phyloP scores from a whole-genome alignment of 2,113 vertebrate species.

The Stomatorhinus ivindoensis region DNA sequence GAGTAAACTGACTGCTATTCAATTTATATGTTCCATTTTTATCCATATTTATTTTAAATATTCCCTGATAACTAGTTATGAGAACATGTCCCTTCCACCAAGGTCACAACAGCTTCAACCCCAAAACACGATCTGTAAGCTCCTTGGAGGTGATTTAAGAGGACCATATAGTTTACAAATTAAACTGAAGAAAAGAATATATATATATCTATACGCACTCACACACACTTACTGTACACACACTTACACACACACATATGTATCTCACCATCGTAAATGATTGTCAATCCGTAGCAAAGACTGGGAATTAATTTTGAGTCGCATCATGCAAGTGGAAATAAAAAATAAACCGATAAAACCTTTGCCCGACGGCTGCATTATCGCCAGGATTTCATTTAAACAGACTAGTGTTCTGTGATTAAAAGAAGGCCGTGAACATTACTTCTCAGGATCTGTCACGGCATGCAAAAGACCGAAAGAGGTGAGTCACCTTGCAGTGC shows the following conservation, averaged over 20 bases:
- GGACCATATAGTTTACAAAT: not conserved
- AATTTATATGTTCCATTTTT: not conserved
- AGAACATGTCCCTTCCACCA: not conserved
- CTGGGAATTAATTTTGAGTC: not conserved
- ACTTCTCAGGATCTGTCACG: not conserved
- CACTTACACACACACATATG: not conserved
- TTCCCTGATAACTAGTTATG: not conserved
- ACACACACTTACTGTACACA: too few relatives aligned
- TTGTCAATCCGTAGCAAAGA: not conserved
- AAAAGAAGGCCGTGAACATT: not conserved
- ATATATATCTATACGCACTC: not conserved
- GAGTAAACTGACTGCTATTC: not conserved
- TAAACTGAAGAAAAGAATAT: not conserved
- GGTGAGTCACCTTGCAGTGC: not conserved
- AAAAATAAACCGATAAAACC: not conserved
- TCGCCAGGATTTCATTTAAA: not conserved
- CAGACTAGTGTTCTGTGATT: not conserved
- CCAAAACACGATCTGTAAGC: not conserved
- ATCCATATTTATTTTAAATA: not conserved
- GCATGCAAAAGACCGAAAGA: not conserved
- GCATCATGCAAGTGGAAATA: not conserved
- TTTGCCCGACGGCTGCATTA: not conserved
- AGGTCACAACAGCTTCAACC: not conserved
- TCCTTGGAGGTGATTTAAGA: not conserved
- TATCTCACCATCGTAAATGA: not conserved